These are phyloP conservation scores for Mesocentrotus franciscanus DNA, from an alignment of 53 echinoderm and acorn worm species.

Conservation along the genomic window DNA sequence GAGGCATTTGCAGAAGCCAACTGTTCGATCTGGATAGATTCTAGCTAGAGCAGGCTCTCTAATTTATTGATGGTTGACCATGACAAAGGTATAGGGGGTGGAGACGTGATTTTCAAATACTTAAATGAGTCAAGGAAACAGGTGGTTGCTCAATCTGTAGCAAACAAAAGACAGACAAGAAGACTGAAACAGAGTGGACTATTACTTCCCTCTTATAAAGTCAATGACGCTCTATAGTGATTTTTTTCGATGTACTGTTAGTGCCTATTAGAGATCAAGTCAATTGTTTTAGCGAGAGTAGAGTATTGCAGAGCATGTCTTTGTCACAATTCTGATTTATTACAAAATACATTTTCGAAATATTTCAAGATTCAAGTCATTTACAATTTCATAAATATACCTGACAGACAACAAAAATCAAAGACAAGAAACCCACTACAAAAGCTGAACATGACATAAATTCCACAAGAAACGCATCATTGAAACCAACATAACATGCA, in stretches of 20 bases:
- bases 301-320: background rate
- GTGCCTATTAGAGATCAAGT: background rate
- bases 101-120: background rate
- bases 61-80: slow-evolving; percentile 13
- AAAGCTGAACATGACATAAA: too few species aligned
- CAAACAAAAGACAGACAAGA: background rate
- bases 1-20: background rate
- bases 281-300: background rate
- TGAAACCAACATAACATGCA: too few species aligned
- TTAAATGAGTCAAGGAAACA: background rate
- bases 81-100: background rate
- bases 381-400: too few species aligned
- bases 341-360: background rate
- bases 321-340: background rate
- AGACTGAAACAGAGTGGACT: background rate
- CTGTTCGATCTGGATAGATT: background rate
- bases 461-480: too few species aligned
- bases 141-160: background rate
- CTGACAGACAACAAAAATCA: too few species aligned
- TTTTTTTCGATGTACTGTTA: background rate
- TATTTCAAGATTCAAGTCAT: background rate
- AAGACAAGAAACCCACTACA: too few species aligned
- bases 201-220: background rate
- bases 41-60: background rate
- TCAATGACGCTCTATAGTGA: background rate